Percentiles rank a stretch among this genome's conserved stretches.
Conservation (phyloP, 1,140 invertebrate genomes). For the Colletes gigas region DNA sequence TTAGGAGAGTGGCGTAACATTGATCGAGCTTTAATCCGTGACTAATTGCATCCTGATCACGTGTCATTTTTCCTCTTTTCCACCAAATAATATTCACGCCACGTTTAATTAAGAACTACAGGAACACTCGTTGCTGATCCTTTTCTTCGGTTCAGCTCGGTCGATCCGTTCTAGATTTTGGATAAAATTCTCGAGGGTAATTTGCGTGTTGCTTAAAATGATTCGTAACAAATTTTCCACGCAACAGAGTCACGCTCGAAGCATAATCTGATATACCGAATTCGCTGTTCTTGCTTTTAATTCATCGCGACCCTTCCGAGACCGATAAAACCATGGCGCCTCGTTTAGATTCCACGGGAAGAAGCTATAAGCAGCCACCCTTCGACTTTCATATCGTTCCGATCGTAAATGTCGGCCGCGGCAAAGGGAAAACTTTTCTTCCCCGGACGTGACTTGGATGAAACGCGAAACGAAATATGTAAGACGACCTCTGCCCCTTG, state of each 20-base stretch:
- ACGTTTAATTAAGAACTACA: too few relatives aligned
- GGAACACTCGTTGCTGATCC: too few relatives aligned
- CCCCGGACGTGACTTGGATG: conserved; percentile 17
- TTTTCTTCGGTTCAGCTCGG: too few relatives aligned
- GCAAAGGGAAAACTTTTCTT: not conserved
- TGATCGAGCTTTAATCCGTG: conserved; percentile 4
- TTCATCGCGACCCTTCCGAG: not conserved
- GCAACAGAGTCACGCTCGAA: not conserved
- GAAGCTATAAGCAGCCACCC: conserved; percentile 31
- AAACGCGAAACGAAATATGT: not conserved
- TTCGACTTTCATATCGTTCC: conserved; percentile 12
- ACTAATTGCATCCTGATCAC: not conserved
- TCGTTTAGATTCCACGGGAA: conserved; percentile 10
- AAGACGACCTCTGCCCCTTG: not conserved
- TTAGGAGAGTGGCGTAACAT: conserved; percentile 32
- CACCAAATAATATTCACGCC: too few relatives aligned
- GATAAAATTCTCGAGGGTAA: too few relatives aligned
- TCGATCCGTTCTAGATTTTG: too few relatives aligned
- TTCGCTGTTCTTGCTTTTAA: not conserved
- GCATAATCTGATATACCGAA: not conserved
- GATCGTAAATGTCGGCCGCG: conserved; percentile 16
- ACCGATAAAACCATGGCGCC: not conserved
- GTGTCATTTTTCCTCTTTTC: not conserved
- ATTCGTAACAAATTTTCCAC: too few relatives aligned
- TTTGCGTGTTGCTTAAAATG: too few relatives aligned